phyloP scores from a whole-genome alignment of 64 coral and sea anemone genomes.

The Stylophora pistillata region DNA sequence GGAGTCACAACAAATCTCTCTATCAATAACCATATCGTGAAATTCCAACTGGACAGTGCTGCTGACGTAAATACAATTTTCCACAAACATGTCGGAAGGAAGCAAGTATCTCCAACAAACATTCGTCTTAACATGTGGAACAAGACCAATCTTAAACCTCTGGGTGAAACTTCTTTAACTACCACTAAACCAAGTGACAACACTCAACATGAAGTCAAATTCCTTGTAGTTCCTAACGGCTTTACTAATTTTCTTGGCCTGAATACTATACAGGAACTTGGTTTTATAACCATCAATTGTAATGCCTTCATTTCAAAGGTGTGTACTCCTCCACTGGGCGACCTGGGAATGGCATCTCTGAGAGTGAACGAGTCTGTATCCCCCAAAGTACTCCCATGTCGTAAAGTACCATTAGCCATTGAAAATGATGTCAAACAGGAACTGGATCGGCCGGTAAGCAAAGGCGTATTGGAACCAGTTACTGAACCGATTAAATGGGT shows the following conservation, averaged over 20 bases:
- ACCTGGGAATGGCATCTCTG: constrained; percentile 38
- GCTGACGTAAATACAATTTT: constrained; percentile 47
- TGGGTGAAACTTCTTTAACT: constrained; percentile 13
- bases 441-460: constrained; percentile 19
- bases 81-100: constrained; percentile 37
- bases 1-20: no score
- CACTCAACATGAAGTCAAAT: neutral
- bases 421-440: constrained; percentile 42
- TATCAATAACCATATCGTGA: neutral
- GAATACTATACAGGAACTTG: constrained; percentile 56
- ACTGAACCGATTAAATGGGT: constrained; percentile 53
- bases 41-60: constrained; percentile 3
- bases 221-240: constrained; percentile 31
- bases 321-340: constrained; percentile 7
- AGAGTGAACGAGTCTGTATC: no score
- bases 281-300: constrained; percentile 49
- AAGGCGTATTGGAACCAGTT: constrained; percentile 16
- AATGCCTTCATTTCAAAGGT: constrained; percentile 31
- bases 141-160: constrained; percentile 34
- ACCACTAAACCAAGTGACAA: neutral
- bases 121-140: constrained; percentile 40
- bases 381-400: constrained; percentile 45
- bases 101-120: constrained; percentile 25
- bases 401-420: constrained; percentile 44
- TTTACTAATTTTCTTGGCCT: constrained; percentile 38